Evolutionary conservation across 2,113 vertebrate genomes (phyloP).

Genomic region (Mesoclemmys tuberculata): DNA sequence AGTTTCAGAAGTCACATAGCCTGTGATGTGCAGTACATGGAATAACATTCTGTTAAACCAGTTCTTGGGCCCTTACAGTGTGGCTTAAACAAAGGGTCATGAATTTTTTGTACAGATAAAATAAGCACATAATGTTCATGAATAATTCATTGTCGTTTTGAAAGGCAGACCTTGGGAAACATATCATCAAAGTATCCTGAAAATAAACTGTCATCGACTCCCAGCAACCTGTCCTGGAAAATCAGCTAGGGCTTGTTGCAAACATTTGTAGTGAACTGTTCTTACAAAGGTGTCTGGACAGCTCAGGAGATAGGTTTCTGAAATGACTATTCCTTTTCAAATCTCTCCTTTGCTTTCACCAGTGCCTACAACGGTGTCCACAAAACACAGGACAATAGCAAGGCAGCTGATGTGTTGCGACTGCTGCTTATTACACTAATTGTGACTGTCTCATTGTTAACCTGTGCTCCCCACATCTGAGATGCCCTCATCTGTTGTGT

Average conservation of each 20-base stretch:
- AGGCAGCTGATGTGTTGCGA: not conserved
- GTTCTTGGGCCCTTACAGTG: slow-evolving; percentile 48
- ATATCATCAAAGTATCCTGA: slow-evolving; percentile 27
- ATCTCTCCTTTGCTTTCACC: not conserved
- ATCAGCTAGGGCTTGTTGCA: not conserved
- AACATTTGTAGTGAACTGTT: not conserved
- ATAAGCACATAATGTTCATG: slow-evolving; percentile 54
- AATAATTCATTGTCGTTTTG: slow-evolving; percentile 67
- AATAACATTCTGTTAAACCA: slow-evolving; percentile 54
- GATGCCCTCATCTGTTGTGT: not conserved
- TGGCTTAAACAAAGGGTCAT: slow-evolving; percentile 55
- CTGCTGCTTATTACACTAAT: not conserved
- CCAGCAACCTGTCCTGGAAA: slow-evolving; percentile 35
- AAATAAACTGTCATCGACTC: slow-evolving; percentile 44
- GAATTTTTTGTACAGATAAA: slow-evolving; percentile 32
- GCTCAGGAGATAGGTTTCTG: not conserved
- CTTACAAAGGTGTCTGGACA: not conserved
- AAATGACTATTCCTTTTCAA: not conserved
- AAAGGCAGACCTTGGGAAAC: slow-evolving; percentile 58
- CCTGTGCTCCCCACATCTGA: not conserved
- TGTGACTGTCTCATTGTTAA: not conserved
- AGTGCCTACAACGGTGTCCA: not conserved
- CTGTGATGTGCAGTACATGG: not conserved
- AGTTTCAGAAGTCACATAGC: slow-evolving; percentile 17
- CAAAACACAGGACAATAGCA: not conserved